Evolutionary conservation across 2,797 vertebrate genomes (phyloP).

Genomic region (Xyrichtys novacula): DNA sequence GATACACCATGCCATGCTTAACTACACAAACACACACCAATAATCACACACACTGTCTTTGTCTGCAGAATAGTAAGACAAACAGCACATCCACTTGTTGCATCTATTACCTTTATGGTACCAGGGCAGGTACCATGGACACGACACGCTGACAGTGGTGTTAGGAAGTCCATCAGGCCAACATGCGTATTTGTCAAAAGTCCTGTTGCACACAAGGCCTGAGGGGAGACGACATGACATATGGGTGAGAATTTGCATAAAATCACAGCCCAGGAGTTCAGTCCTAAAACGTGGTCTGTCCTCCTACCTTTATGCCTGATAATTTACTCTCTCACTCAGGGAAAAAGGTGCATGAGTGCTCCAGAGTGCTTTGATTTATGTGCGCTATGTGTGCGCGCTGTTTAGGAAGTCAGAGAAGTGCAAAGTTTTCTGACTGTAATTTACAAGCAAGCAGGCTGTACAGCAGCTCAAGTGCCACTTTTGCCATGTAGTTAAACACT

Average conservation of each 20-base stretch:
- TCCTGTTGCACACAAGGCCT: constrained; percentile 91
- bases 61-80: neutral
- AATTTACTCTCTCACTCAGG: constrained; percentile 7
- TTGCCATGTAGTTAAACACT: constrained; percentile 23
- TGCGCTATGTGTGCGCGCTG: constrained; percentile 8
- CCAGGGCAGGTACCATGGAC: constrained; percentile 98
- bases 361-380: constrained; percentile 27
- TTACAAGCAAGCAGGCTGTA: constrained; percentile 2
- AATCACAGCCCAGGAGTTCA: neutral
- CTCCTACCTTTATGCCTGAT: constrained; percentile 8
- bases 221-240: constrained; percentile 17
- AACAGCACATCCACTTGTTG: neutral
- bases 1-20: constrained; percentile 88
- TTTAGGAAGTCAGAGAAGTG: constrained; percentile 11
- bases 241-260: neutral
- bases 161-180: constrained; percentile 95
- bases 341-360: constrained; percentile 6
- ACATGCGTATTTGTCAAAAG: constrained; percentile 93
- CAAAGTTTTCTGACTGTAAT: constrained; percentile 3
- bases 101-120: constrained; percentile 88
- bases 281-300: constrained; percentile 3
- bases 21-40: constrained; percentile 79
- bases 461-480: constrained; percentile 43
- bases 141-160: constrained; percentile 89
- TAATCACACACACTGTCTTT: constrained; percentile 9